phyloP scores from a whole-genome alignment of 2,888 invertebrate species.

The Ceriagrion tenellum region DNA sequence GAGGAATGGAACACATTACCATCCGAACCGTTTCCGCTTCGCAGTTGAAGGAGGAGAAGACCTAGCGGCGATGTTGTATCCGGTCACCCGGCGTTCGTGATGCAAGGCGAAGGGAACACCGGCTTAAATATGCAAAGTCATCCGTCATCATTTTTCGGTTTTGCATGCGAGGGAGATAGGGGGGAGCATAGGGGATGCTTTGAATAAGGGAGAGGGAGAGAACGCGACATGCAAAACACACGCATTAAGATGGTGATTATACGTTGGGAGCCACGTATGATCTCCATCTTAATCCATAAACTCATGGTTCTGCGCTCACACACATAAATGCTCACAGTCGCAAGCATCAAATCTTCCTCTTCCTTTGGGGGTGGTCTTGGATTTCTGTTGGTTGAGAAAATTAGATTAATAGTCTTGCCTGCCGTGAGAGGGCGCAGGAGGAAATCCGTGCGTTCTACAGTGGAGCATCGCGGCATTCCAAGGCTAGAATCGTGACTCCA shows the following conservation, averaged over 20 bases:
- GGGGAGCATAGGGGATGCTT: not conserved
- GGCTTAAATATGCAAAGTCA: not conserved
- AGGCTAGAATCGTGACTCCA: not conserved
- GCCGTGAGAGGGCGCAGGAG: not conserved
- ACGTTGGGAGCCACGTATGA: not conserved
- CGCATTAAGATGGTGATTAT: not conserved
- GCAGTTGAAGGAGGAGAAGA: not conserved
- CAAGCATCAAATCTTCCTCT: not conserved
- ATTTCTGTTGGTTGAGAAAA: not conserved
- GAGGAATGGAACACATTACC: constrained; percentile 18
- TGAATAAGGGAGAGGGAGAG: not conserved
- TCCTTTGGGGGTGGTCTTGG: not conserved
- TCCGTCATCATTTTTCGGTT: not conserved
- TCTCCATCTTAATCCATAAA: not conserved
- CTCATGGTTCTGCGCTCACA: not conserved
- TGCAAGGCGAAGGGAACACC: constrained; percentile 11
- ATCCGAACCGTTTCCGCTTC: not conserved
- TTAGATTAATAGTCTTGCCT: not conserved
- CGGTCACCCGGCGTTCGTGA: not conserved
- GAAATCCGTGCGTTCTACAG: not conserved
- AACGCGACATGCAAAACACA: not conserved
- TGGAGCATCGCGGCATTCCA: not conserved
- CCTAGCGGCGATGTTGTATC: not conserved
- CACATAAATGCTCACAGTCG: not conserved
- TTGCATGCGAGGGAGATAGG: not conserved